phyloP scores from a whole-genome alignment of 2,113 vertebrate genomes.

The Marmota flaviventris region DNA sequence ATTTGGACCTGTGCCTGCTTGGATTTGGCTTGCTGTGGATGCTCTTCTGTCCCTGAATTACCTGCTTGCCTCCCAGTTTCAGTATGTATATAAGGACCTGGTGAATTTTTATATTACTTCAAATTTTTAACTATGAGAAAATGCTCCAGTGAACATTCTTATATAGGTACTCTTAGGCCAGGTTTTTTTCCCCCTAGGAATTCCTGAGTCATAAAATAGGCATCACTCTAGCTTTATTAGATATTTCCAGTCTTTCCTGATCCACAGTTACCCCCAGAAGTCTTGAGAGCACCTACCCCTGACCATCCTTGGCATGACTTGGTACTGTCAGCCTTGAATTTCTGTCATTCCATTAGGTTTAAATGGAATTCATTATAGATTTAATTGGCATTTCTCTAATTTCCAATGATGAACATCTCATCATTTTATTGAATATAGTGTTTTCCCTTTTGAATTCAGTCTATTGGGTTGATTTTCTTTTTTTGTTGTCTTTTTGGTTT shows the following conservation, averaged over 20 bases:
- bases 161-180: not conserved
- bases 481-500: not conserved
- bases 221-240: not conserved
- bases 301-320: not conserved
- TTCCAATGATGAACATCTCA: not conserved
- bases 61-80: too few relatives aligned
- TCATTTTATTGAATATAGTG: not conserved
- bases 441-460: not conserved
- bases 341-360: accelerated
- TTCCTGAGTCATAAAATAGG: not conserved
- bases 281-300: not conserved
- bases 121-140: slow-evolving; percentile 6
- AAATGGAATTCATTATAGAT: too few relatives aligned
- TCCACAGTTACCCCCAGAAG: not conserved
- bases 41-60: not conserved
- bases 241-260: not conserved
- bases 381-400: not conserved
- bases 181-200: too few relatives aligned
- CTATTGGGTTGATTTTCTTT: not conserved
- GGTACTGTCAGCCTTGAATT: too few relatives aligned
- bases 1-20: not conserved
- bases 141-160: not conserved
- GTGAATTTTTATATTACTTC: not conserved
- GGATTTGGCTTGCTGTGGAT: not conserved
- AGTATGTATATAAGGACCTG: not conserved